These are phyloP conservation scores for Pantherophis vulpinus DNA, from an alignment of 2,797 vertebrate genomes.

Conservation along the genomic window DNA sequence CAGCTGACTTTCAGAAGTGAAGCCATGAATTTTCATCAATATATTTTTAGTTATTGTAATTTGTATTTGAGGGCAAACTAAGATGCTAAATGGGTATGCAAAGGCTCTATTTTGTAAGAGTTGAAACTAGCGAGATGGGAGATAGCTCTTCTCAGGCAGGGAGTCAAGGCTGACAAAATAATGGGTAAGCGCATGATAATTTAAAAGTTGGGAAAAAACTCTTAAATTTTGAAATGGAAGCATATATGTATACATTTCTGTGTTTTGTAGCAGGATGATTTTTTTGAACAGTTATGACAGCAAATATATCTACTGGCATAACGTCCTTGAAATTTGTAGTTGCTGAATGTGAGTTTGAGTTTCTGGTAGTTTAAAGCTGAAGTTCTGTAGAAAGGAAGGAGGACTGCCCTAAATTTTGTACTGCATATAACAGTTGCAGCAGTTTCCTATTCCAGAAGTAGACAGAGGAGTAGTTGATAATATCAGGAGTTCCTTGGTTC, in stretches of 20 bases:
- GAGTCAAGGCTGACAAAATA: background rate
- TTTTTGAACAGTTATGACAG: background rate
- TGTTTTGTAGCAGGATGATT: background rate
- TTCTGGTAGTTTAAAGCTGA: background rate
- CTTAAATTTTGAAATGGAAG: background rate
- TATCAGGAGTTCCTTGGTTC: background rate
- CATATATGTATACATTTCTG: background rate
- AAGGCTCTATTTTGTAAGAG: background rate
- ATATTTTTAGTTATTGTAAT: background rate
- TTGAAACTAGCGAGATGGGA: background rate
- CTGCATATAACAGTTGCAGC: background rate
- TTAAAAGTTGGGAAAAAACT: background rate
- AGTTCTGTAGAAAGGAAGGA: background rate
- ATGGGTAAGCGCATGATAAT: background rate
- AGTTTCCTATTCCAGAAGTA: background rate
- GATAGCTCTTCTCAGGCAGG: background rate
- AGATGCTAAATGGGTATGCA: background rate
- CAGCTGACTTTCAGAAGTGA: background rate
- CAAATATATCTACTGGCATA: background rate
- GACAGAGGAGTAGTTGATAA: background rate
- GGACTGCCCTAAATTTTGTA: background rate
- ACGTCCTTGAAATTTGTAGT: background rate
- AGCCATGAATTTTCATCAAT: background rate
- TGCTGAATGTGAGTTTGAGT: background rate
- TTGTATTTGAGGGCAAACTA: background rate